These are phyloP conservation scores for Athene cunicularia DNA, from an alignment of 2,113 vertebrate species.

Conservation along the genomic window DNA sequence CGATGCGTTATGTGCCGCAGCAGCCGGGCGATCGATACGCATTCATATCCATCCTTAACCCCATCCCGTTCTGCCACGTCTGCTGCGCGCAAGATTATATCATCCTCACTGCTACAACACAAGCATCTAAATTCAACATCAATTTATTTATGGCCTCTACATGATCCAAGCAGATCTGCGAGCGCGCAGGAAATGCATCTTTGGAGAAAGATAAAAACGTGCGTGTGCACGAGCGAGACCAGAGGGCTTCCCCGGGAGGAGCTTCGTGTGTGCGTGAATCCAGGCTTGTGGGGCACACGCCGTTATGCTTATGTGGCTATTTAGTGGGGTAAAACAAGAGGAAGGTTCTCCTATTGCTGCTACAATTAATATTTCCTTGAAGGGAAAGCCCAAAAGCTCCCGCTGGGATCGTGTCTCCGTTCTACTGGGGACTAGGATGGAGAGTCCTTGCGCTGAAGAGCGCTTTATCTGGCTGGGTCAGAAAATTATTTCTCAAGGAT, in stretches of 20 bases:
- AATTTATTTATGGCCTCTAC: slow-evolving; percentile 50
- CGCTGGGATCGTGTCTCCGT: fast-evolving
- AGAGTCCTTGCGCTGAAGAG: not conserved
- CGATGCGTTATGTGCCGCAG: not conserved
- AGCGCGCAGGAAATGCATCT: not conserved
- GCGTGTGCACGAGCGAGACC: fast-evolving
- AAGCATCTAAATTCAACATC: slow-evolving; percentile 22
- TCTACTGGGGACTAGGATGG: not conserved
- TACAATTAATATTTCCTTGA: not conserved
- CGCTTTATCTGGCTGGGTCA: not conserved
- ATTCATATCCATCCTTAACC: not conserved
- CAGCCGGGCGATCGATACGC: not conserved
- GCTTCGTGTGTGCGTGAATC: fast-evolving
- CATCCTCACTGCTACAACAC: not conserved
- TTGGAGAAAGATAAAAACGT: not conserved
- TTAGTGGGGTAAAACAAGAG: not conserved
- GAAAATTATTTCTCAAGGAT: slow-evolving; percentile 16
- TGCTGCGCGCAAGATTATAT: not conserved
- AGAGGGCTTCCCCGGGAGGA: not conserved
- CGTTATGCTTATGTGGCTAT: fast-evolving
- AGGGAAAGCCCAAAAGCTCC: not conserved
- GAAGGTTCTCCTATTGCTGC: not conserved
- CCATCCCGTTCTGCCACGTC: not conserved
- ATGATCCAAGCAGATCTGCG: not conserved
- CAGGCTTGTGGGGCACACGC: fast-evolving